Conservation (phyloP, 2,888 invertebrate genomes). For the Dascillus cervinus region DNA sequence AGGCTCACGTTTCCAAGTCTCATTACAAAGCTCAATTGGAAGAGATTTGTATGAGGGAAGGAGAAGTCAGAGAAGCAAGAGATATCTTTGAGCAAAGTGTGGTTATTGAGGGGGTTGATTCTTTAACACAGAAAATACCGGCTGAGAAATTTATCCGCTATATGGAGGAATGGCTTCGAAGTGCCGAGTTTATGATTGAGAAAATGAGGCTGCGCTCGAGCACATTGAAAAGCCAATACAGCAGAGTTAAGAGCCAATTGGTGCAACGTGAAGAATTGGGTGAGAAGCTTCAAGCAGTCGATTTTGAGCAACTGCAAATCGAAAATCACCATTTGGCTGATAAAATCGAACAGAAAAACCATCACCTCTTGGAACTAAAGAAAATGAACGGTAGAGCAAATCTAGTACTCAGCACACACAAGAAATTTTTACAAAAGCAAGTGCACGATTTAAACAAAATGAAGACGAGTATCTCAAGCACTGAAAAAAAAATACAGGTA, state of each 20-base stretch:
- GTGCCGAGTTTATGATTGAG: slow-evolving; percentile 48
- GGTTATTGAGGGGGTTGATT: slow-evolving; percentile 47
- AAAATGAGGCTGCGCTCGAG: slow-evolving; percentile 52
- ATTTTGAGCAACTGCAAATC: slow-evolving; percentile 57
- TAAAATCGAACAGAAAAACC: slow-evolving; percentile 49
- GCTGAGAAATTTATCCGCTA: slow-evolving; percentile 51
- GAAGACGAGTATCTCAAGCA: slow-evolving; percentile 39
- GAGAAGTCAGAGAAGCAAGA: slow-evolving; percentile 45
- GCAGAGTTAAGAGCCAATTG: slow-evolving; percentile 48
- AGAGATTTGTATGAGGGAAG: slow-evolving; percentile 47
- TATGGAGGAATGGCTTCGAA: slow-evolving; percentile 55
- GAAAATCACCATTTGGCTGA: slow-evolving; percentile 48
- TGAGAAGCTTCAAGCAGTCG: slow-evolving; percentile 51
- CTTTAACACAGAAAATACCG: slow-evolving; percentile 53
- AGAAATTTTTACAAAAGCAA: slow-evolving; percentile 49
- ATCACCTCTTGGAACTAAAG: slow-evolving; percentile 49
- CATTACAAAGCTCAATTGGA: slow-evolving; percentile 48
- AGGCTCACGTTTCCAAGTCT: slow-evolving; percentile 39
- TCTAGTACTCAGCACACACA: slow-evolving; percentile 48
- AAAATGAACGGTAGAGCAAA: slow-evolving; percentile 52
- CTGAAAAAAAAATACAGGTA: slow-evolving; percentile 38
- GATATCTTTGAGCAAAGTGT: slow-evolving; percentile 48
- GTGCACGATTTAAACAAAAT: slow-evolving; percentile 42
- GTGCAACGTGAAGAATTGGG: slow-evolving; percentile 50
- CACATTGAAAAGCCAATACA: slow-evolving; percentile 48